Base-by-base conservation (phyloP, 1,140 invertebrate genomes). In the Pseudomyrmex sp. region DNA sequence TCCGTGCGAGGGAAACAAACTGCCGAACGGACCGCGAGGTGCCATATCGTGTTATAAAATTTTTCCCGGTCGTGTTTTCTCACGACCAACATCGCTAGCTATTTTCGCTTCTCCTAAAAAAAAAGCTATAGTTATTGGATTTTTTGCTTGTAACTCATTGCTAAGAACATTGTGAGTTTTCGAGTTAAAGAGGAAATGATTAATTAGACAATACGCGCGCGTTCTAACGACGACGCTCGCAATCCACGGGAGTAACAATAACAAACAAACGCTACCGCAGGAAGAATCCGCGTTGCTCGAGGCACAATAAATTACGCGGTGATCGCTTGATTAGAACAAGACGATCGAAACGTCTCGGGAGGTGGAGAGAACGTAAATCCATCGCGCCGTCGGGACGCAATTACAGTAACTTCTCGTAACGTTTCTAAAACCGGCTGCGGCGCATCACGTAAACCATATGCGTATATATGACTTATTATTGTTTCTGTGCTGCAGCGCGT, bases 381-480 rank as follows among this genome's bases (percentile, higher is more conserved):
- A 70, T 72, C 54, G 35, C 56, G 66, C 76, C 15, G 66, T 72
- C 65, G 59, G 66, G 46, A 72, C 44, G 20, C 54, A 80, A 80
- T 80, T 80, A 80, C 20, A 44, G 44, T 50, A 80, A 59, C 76
- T 70, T 68, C 66, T 73, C 48, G 61, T 54, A 18, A n/a, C 26
- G 35, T 20, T 44, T 15, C 62, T 65, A 65, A 65, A 26, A 26
- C 5, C 50, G 13, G 50, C 26, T 26, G 10, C 74, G 74, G 15
- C 10, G 23, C 73, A 52, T 75, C 59, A 46, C 15, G 58, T n/a
- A 74, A 68, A 68, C 23, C 44, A 12, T 59, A 44, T 18, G 18
- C 69, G 35, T 35, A 35, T 35, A 35, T 35, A 80, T 80, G 65
- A 80, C 76, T 80, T 80, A 80, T 79, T 61, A 59, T 80, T 80